A percentile compares a stretch with the other conserved stretches of the same genome.
phyloP scores from a whole-genome alignment of 92 coral and sea anemone species.

The Desmophyllum pertusum region DNA sequence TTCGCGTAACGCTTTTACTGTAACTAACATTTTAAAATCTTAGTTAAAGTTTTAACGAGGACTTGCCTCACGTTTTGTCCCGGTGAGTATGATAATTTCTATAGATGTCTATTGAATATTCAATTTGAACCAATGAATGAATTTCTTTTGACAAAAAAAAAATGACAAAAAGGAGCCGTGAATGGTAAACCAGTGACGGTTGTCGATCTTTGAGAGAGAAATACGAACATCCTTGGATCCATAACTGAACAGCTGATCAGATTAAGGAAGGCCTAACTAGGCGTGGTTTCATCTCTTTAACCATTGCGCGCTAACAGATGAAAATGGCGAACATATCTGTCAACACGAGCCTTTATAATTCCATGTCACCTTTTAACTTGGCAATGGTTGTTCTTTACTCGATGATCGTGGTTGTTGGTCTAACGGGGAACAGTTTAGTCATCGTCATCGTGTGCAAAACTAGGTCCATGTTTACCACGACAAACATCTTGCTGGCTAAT shows the following conservation, averaged over 20 bases:
- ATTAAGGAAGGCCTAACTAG: not conserved
- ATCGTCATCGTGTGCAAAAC: conserved; percentile 26
- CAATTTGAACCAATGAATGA: not conserved
- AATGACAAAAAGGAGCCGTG: not conserved
- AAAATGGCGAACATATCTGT: conserved; percentile 23
- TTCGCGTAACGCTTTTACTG: too few relatives aligned
- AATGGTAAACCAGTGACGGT: not conserved
- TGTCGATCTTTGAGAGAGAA: not conserved
- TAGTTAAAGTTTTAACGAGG: too few relatives aligned
- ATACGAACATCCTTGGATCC: not conserved
- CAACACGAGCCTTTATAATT: conserved; percentile 12
- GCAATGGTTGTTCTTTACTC: conserved; percentile 21
- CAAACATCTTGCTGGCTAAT: conserved; percentile 30
- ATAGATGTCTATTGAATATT: not conserved
- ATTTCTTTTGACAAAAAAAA: not conserved
- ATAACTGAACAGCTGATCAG: not conserved
- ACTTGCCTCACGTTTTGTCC: not conserved
- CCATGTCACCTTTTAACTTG: conserved; percentile 24
- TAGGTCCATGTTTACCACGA: conserved; percentile 31
- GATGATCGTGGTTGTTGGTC: conserved; percentile 14
- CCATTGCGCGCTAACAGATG: not conserved
- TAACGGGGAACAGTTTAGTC: conserved; percentile 29
- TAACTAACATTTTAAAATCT: too few relatives aligned
- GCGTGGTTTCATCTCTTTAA: not conserved
- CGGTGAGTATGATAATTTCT: not conserved